A percentile compares a stretch with the other conserved stretches of the same genome.
phyloP scores from a whole-genome alignment of 2,113 vertebrate species.

The Archilochus colubris region DNA sequence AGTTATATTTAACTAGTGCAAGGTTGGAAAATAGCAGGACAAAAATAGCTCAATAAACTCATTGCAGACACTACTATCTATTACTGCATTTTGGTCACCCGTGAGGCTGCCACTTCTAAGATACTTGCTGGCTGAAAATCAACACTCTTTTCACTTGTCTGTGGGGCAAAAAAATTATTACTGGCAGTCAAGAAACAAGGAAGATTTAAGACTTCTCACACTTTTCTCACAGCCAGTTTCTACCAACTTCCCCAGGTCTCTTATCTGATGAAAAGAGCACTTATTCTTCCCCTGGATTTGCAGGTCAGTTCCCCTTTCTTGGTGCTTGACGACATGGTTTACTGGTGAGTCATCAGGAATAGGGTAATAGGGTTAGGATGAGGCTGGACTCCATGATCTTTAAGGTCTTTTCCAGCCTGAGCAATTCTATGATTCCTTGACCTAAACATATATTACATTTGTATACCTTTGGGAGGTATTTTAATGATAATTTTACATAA shows the following conservation, averaged over 20 bases:
- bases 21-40: not conserved
- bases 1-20: not conserved
- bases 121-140: not conserved
- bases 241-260: not conserved
- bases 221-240: not conserved
- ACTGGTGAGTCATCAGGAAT: no score
- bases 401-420: no score
- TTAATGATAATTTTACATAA: not conserved
- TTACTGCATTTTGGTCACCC: not conserved
- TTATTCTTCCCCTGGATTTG: not conserved
- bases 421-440: not conserved
- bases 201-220: not conserved
- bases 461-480: not conserved
- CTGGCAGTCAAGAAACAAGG: not conserved
- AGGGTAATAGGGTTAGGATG: no score
- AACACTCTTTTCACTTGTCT: not conserved
- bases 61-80: not conserved
- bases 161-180: not conserved
- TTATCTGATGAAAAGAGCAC: not conserved
- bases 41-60: not conserved
- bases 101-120: not conserved
- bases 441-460: not conserved
- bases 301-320: not conserved
- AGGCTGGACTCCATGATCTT: no score
- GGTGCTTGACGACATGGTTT: no score